Base-by-base conservation (phyloP, 2,797 vertebrate genomes). In the Argyrosomus regius region DNA sequence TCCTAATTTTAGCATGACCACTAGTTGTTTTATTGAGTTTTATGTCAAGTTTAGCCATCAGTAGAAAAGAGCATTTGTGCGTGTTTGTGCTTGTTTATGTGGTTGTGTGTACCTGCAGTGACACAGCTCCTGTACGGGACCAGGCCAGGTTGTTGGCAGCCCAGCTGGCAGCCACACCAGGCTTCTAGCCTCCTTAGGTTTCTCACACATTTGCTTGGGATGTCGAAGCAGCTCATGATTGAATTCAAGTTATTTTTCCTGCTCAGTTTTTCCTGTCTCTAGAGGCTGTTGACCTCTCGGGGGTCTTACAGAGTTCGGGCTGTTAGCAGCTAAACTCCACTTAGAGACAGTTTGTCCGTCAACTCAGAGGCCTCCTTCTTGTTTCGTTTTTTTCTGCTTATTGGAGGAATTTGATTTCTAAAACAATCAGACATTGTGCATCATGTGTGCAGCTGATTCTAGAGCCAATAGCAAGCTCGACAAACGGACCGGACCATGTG, bases 141-240 rank as follows among this genome's bases (percentile, higher is more conserved):
- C 87, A 81, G 83, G 83, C 78, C 75, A 82, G 73, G 70, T 79
- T 83, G 77, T 87, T 89, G 88, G 90, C 90, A 87, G 86, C 78
- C 85, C 83, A 89, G 87, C 87, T 93, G 86, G 87, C 92, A 80
- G 80, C 69, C 56, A 24, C 84, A 65, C 75, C 57, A 60, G 52
- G 72, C 74, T 72, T 74, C 65, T 52, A 84, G 86, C 90, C 85
- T 89, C 73, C 91, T 94, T 88, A 72, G 66, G 91, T 94, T 93
- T 92, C 93, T 92, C 88, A 84, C 92, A 94, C 90, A 77, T 91
- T 91, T 83, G 86, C 83, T 81, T 66, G 67, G 65, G 85, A 89
- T 88, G 89, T 88, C 59, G 61, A 62, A 82, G 81, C 88, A 81
- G 52, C 87, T 83, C 82, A 43, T 35, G 82, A 72, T 69, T 83